Base-by-base conservation (phyloP, 2,797 vertebrate genomes). In the Lagocephalus sceleratus region DNA sequence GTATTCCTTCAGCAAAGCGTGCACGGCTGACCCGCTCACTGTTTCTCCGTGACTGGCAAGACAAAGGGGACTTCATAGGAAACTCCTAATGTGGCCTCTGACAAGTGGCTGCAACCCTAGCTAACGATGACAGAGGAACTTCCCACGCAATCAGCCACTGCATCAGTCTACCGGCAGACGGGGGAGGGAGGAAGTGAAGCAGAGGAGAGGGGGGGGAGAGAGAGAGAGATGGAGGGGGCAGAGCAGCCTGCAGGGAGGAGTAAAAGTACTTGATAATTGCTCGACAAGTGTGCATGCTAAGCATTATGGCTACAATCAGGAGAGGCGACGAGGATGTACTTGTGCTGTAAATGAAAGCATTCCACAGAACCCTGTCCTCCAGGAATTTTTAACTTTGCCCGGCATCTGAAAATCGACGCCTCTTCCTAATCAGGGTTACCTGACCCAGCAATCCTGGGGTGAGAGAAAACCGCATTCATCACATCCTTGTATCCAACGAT, bases 41-140 rank as follows among this genome's bases (percentile, higher is more conserved):
- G 51, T 63, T 54, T 56, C 65, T 61, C n/a, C 42, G 39, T 71
- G 71, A 71, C 67, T 60, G 50, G 52, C 20, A 25, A 76, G 63
- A 67, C 60, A 60, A 66, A 70, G 61, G 68, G 42, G 69, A 82
- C 67, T 69, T 81, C 67, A 77, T 72, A 61, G 78, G 80, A 81
- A 85, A 82, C 77, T 84, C 79, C 68, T 87, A 85, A 86, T 85
- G 79, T 63, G 71, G 73, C 79, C 71, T 53, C 72, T 82, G 87
- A 85, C 85, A 86, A 83, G 85, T 65, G 81, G 73, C 79, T 83
- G 71, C 79, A 76, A 73, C 79, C 73, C 62, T 1, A 6, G 47
- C 79, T 88, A 88, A 89, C 71, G 76, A 87, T 89, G 88, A 89
- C 83, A 87, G 85, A 89, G 79, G 82, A 85, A 87, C 83, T 87